Base-by-base conservation (phyloP, 2,113 vertebrate species). In the Sturnus vulgaris region DNA sequence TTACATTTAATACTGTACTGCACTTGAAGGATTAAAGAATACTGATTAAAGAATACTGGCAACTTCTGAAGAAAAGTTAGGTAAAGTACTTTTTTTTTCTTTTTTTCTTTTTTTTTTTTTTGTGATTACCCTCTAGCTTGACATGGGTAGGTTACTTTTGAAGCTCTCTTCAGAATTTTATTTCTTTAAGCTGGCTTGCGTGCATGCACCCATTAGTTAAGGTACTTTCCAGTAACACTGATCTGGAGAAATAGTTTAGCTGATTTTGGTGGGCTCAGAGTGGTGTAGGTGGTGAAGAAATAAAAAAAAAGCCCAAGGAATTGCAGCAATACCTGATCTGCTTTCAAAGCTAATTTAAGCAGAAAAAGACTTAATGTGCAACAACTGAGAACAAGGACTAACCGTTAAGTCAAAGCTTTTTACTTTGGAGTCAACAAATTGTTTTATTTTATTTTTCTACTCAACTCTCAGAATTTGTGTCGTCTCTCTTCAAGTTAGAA, bases 131-230 rank as follows among this genome's bases (percentile, higher is more conserved):
- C 13, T 69, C n/a, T 53, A 59, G 56, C 15, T 59, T 59, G 57
- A 84, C 4, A 27, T 15, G 55, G 16, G 27, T 23, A 49, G 8
- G 5, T 39, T 40, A 57, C n/a, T 66, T 90, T 46, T 18, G 77
- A 89, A 80, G 6, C 28, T 50, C 42, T 77, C 52, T 47, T 81
- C 31, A 24, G 20, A 69, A 27, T 8, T 27, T 50, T 72, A 5
- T 35, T 55, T 75, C 57, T 85, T 86, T 61, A 83, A 70, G 24
- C 6, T 37, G 6, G 9, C 6, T 11, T 27, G 1, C 24, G 8
- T 30, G 12, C 0, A 2, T 3, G 1, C 4, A 87, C 4, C 6
- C 15, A 22, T 30, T 40, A 61, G 7, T 60, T 60, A 82, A 49
- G 1, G 21, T 31, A 42, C 28, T 57, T 76, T 31, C 8, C 61